Conservation (phyloP, 2,797 vertebrate species). For the Rhadinocentrus ornatus region DNA sequence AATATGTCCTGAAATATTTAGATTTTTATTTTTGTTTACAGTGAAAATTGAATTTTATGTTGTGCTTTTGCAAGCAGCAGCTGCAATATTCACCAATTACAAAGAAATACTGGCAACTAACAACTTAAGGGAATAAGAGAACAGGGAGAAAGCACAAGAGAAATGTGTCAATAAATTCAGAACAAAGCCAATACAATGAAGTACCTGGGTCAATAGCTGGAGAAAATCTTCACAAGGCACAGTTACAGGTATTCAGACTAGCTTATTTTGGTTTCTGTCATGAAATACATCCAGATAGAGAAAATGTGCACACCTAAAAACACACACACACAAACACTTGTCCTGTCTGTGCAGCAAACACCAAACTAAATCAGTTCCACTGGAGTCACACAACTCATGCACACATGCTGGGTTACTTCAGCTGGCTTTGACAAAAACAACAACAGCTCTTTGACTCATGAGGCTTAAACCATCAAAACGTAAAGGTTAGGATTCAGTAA, state of each 20-base stretch:
- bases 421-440: slow-evolving; percentile 19
- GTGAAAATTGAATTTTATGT: not conserved
- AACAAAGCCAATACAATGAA: slow-evolving; percentile 33
- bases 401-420: slow-evolving; percentile 14
- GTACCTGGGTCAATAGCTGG: slow-evolving; percentile 40
- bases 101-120: slow-evolving; percentile 15
- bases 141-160: slow-evolving; percentile 3
- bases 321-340: slow-evolving; percentile 1
- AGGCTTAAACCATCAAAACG: slow-evolving; percentile 7
- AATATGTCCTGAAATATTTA: not conserved
- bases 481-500: slow-evolving; percentile 3
- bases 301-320: slow-evolving; percentile 13
- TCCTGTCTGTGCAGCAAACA: not conserved
- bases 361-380: slow-evolving; percentile 15
- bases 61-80: not conserved
- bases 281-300: slow-evolving; percentile 21
- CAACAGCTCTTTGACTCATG: slow-evolving; percentile 24
- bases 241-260: slow-evolving; percentile 26
- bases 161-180: slow-evolving; percentile 43
- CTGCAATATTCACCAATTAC: slow-evolving; percentile 1
- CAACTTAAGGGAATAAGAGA: slow-evolving; percentile 5
- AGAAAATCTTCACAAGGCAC: slow-evolving; percentile 40
- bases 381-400: slow-evolving; percentile 20
- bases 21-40: slow-evolving; percentile 4
- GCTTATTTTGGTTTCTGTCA: slow-evolving; percentile 44